phyloP scores from a whole-genome alignment of 2,797 vertebrate species.

The Galaxias olidus region DNA sequence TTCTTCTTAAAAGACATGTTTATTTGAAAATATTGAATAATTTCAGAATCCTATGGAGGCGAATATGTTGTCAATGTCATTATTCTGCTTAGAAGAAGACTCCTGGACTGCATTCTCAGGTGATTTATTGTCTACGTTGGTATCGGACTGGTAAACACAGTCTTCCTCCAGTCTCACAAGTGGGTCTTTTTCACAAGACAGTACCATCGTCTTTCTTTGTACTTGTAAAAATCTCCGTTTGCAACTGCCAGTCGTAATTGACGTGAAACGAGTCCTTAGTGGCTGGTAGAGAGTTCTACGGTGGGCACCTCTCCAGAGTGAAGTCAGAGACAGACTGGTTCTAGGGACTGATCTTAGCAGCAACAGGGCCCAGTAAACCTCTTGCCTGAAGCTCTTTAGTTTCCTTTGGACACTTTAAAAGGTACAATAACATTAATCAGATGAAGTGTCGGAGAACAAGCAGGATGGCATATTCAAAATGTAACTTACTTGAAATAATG shows the following conservation, averaged over 20 bases:
- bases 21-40: neutral
- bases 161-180: neutral
- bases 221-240: constrained; percentile 3
- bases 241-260: neutral
- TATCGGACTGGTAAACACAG: neutral
- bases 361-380: constrained; percentile 42
- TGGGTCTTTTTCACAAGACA: neutral
- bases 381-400: constrained; percentile 50
- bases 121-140: neutral
- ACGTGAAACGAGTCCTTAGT: constrained; percentile 20
- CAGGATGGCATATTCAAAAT: no score
- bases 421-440: constrained; percentile 7
- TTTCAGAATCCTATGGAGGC: constrained; percentile 62
- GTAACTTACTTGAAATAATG: no score
- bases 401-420: constrained; percentile 62
- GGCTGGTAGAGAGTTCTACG: constrained; percentile 25
- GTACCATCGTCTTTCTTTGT: neutral
- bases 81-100: neutral
- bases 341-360: constrained; percentile 18
- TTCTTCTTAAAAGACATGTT: neutral
- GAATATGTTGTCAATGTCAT: constrained; percentile 79
- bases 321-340: constrained; percentile 6
- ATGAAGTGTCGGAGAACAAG: neutral
- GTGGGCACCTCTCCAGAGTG: constrained; percentile 4
- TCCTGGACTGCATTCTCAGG: neutral